A percentile compares a stretch with the other conserved stretches of the same genome.
phyloP scores from a whole-genome alignment of 2,797 vertebrate genomes.

The Sardinella longiceps region DNA sequence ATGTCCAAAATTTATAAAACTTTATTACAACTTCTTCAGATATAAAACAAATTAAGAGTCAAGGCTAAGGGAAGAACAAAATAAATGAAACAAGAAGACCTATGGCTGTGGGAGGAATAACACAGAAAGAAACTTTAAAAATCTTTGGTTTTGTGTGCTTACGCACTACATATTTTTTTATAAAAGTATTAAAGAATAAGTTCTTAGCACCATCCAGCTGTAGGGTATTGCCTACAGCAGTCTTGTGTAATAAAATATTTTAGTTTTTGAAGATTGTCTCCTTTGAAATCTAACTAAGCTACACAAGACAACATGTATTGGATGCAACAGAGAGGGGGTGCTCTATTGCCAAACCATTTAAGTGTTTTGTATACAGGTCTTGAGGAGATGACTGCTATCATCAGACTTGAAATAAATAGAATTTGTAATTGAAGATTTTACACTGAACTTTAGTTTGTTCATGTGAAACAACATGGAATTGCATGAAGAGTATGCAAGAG shows the following conservation, averaged over 20 bases:
- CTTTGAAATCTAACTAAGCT: not conserved
- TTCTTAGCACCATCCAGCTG: not conserved
- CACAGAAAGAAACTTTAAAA: not conserved
- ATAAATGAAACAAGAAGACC: conserved; percentile 6
- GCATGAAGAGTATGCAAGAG: not conserved
- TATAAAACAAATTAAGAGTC: conserved; percentile 30
- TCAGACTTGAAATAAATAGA: not conserved
- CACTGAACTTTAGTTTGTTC: not conserved
- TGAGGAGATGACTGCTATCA: not conserved
- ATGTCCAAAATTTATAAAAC: conserved; percentile 51
- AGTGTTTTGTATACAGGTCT: not conserved
- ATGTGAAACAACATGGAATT: not conserved
- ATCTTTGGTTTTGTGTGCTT: conserved; percentile 13
- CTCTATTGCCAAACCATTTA: not conserved
- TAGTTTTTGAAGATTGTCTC: not conserved
- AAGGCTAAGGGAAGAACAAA: conserved; percentile 2
- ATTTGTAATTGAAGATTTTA: not conserved
- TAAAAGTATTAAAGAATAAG: not conserved
- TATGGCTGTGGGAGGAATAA: not conserved
- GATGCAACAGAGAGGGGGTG: conserved; percentile 18
- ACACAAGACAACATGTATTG: not conserved
- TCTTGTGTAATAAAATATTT: not conserved
- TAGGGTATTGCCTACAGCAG: not conserved
- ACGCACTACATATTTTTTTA: not conserved
- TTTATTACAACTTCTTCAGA: conserved; percentile 36